Percentiles rank a stretch among this genome's conserved stretches.
Conservation (phyloP, 2,888 invertebrate genomes). For the Trichopria drosophilae region DNA sequence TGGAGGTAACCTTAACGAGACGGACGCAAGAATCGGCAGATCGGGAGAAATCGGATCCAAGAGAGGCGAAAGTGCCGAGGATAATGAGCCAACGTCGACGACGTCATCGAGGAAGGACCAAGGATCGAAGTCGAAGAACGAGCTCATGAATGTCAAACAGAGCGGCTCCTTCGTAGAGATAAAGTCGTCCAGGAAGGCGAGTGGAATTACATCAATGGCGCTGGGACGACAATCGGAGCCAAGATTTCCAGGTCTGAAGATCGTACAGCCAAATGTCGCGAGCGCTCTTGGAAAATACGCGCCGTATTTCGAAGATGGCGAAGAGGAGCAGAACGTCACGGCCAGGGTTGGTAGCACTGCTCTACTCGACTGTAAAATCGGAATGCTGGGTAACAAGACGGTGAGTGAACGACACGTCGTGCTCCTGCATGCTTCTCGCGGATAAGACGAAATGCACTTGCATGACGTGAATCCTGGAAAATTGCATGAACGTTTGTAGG, state of each 20-base stretch:
- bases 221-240: constrained; percentile 24
- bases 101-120: neutral
- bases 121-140: constrained; percentile 35
- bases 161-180: constrained; percentile 42
- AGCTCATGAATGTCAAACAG: constrained; percentile 35
- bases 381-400: constrained; percentile 65
- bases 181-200: constrained; percentile 49
- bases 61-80: too few species aligned
- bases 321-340: constrained; percentile 62
- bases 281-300: constrained; percentile 57
- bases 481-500: too few species aligned
- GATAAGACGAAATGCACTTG: too few species aligned
- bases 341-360: constrained; percentile 65
- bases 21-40: too few species aligned
- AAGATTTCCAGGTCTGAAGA: constrained; percentile 19
- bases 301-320: constrained; percentile 66
- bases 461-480: too few species aligned
- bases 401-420: constrained; percentile 60
- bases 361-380: constrained; percentile 64
- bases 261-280: constrained; percentile 50
- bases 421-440: too few species aligned
- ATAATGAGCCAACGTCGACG: constrained; percentile 4
- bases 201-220: constrained; percentile 24
- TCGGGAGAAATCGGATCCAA: too few species aligned
- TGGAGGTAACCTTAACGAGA: too few species aligned